Evolutionary conservation across 2,797 vertebrate species (phyloP), one percentile per base, ranked within the genome.

Genomic region (Macropodus opercularis): DNA sequence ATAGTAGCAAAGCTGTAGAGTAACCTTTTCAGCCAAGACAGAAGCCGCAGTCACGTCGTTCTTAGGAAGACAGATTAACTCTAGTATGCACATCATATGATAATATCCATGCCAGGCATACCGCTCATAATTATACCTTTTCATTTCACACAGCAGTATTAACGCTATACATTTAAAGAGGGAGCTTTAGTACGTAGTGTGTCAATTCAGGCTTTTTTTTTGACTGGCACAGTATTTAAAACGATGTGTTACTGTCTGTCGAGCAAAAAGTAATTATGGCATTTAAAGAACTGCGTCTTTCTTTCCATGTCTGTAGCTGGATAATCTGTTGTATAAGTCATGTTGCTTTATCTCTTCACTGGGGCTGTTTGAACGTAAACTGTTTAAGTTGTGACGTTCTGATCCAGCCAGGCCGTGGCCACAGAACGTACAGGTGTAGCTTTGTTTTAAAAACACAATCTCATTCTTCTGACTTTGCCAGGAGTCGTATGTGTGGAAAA

Each of bases 401-500:
- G 31, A 32, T 32, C 31, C 31, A 27, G 11, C 63, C n/a, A 55
- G 23, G 22, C 69, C 12, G 29, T 10, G 9, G 3, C 32, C 1
- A 27, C 31, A 39, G 7, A 23, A 54, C 32, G 26, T 34, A 51
- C 15, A 53, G 1, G n/a, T 62, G 47, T 42, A 36, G 53, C 23
- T 5, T 17, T n/a, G 7, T 40, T n/a, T n/a, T n/a, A n/a, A n/a
- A n/a, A n/a, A 72, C 50, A 31, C 46, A 39, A 77, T 36, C 22
- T 62, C 14, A 11, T 38, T 64, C 23, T 86, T 47, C 79, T 81
- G 42, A 75, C 54, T 71, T 70, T 79, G 32, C 69, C 82, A 93
- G 92, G 92, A 93, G 80, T 93, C 92, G 35, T 93, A 87, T 27
- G 91, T 93, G 63, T 93, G 92, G 92, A 93, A 92, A 85, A 92